These are phyloP conservation scores for Tenthredo amoena DNA, from an alignment of 2,888 invertebrate species.

Conservation along the genomic window DNA sequence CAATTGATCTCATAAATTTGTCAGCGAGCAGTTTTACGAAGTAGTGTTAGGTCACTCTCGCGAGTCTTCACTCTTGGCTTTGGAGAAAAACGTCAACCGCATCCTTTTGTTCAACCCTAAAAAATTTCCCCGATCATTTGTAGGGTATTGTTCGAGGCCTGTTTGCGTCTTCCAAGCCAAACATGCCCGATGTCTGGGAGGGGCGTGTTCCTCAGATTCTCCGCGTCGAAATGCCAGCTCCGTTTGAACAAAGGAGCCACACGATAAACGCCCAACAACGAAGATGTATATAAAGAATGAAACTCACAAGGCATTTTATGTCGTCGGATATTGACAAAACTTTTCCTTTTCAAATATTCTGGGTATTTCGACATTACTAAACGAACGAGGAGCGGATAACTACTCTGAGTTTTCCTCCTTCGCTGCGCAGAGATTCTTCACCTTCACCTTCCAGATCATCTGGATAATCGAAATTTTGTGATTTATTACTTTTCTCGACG, in stretches of 20 bases:
- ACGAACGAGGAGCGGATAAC: background rate
- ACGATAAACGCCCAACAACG: background rate
- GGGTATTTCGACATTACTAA: background rate
- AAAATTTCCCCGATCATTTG: constrained; percentile 54
- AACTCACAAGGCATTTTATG: background rate
- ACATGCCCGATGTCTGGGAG: constrained; percentile 42
- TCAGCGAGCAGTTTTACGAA: background rate
- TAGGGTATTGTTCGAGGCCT: constrained; percentile 46
- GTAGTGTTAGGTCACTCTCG: background rate
- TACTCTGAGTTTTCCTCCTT: background rate
- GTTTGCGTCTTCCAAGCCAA: constrained; percentile 50
- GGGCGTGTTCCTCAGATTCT: constrained; percentile 49
- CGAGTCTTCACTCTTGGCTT: background rate
- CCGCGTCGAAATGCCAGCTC: constrained; percentile 39
- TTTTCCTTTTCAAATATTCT: background rate
- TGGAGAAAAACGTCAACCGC: constrained; percentile 21
- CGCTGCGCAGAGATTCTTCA: background rate
- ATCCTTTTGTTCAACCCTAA: constrained; percentile 48
- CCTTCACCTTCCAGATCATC: background rate
- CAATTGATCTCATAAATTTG: constrained; percentile 51
- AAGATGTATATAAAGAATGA: background rate
- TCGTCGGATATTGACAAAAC: background rate
- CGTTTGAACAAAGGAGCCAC: constrained; percentile 49
- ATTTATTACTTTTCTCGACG: background rate
- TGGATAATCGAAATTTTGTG: background rate